A percentile compares a stretch with the other conserved stretches of the same genome.
Evolutionary conservation across 1,140 invertebrate species (phyloP).

Genomic region (Anoplophora glabripennis): DNA sequence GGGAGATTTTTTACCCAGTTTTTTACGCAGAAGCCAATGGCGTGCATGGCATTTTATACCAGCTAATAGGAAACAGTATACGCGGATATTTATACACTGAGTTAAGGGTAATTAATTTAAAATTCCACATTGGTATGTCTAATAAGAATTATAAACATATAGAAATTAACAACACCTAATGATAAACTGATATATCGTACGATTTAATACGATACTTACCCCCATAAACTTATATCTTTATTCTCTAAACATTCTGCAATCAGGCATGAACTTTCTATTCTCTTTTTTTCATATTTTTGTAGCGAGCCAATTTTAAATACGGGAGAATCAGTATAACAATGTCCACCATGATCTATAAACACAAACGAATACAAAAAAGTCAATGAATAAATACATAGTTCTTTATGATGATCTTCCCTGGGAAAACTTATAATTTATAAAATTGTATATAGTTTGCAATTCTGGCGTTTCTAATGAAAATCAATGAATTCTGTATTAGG

Average conservation of each 20-base stretch:
- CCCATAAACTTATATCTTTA: not conserved
- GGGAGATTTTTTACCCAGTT: no score
- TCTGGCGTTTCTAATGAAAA: no score
- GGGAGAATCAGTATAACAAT: not conserved
- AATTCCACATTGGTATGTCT: not conserved
- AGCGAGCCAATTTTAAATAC: constrained; percentile 10
- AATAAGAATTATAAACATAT: not conserved
- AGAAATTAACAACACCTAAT: not conserved
- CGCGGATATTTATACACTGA: no score
- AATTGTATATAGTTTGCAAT: no score
- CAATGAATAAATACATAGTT: no score
- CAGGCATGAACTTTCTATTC: constrained; percentile 3
- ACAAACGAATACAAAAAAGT: not conserved
- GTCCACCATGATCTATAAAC: constrained; percentile 11
- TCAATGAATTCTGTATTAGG: no score
- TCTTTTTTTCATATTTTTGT: constrained; percentile 1
- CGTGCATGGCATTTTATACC: no score
- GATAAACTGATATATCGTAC: not conserved
- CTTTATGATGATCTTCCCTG: no score
- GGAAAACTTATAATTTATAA: no score
- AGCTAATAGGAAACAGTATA: no score
- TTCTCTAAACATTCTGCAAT: not conserved
- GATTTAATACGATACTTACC: constrained; percentile 10
- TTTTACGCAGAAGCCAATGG: no score
- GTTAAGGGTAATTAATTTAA: not conserved